These are phyloP conservation scores for Acanthosepion esculentum DNA, from an alignment of 2,888 invertebrate species.

Conservation along the genomic window DNA sequence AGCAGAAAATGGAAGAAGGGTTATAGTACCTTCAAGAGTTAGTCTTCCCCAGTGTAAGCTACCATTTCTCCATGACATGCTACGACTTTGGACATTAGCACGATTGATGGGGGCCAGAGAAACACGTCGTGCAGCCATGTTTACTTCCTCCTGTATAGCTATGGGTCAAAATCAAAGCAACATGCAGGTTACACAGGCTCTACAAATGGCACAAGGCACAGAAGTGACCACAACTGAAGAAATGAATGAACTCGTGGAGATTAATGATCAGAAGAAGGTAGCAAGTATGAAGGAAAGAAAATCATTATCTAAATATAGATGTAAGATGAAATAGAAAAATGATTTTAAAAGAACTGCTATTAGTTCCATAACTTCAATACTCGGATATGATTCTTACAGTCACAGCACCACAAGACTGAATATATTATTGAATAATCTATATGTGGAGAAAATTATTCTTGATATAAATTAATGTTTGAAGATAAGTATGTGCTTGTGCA, in stretches of 20 bases:
- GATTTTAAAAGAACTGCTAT: no score
- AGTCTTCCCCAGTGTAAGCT: constrained; percentile 72
- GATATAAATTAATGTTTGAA: no score
- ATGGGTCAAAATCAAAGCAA: constrained; percentile 58
- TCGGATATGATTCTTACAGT: no score
- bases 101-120: constrained; percentile 74
- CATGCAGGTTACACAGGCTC: constrained; percentile 50
- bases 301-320: no score
- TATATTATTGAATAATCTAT: no score
- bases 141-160: constrained; percentile 72
- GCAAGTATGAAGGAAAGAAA: background rate
- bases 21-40: constrained; percentile 66
- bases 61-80: constrained; percentile 74
- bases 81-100: constrained; percentile 72
- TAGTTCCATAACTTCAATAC: no score
- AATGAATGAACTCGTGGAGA: background rate
- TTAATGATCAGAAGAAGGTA: background rate
- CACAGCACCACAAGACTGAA: no score
- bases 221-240: constrained; percentile 40
- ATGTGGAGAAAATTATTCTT: no score
- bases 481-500: no score
- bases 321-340: no score
- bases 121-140: constrained; percentile 73
- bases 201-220: constrained; percentile 44
- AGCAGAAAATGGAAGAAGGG: constrained; percentile 39